A percentile compares a stretch with the other conserved stretches of the same genome.
Conservation (phyloP, 2,888 invertebrate genomes). For the Cephus runcator region DNA sequence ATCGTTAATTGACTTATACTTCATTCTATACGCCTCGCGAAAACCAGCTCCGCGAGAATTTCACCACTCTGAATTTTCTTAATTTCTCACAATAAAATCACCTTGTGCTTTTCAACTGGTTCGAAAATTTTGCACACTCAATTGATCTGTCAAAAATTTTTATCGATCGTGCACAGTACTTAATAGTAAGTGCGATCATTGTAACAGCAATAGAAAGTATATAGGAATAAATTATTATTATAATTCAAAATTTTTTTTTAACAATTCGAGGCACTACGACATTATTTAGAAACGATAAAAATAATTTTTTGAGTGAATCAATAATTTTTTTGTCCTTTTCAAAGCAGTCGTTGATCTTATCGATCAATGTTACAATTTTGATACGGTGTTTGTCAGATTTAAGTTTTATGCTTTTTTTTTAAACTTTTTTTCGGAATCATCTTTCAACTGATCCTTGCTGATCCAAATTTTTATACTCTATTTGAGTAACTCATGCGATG, state of each 20-base stretch:
- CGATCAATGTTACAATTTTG: background rate
- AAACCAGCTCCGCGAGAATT: slow-evolving; percentile 8
- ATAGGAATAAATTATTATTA: background rate
- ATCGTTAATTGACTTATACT: slow-evolving; percentile 38
- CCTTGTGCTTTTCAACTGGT: background rate
- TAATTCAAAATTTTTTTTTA: background rate
- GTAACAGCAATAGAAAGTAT: background rate
- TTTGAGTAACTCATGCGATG: background rate
- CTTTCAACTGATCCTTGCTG: background rate
- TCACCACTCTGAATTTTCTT: background rate
- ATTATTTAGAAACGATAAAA: background rate
- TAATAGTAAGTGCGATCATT: background rate
- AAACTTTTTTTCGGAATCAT: background rate
- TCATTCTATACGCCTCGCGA: slow-evolving; percentile 30
- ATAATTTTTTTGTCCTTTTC: background rate
- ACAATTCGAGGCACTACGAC: background rate
- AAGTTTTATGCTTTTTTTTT: background rate
- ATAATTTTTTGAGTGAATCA: background rate
- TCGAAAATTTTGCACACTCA: too few species aligned
- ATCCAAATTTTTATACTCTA: background rate
- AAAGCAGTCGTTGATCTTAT: background rate
- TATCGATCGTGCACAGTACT: background rate
- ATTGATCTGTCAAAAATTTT: too few species aligned
- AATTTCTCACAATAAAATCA: background rate
- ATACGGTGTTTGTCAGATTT: background rate